phyloP scores from a whole-genome alignment of 2,797 vertebrate genomes.

The Urophycis tenuis region DNA sequence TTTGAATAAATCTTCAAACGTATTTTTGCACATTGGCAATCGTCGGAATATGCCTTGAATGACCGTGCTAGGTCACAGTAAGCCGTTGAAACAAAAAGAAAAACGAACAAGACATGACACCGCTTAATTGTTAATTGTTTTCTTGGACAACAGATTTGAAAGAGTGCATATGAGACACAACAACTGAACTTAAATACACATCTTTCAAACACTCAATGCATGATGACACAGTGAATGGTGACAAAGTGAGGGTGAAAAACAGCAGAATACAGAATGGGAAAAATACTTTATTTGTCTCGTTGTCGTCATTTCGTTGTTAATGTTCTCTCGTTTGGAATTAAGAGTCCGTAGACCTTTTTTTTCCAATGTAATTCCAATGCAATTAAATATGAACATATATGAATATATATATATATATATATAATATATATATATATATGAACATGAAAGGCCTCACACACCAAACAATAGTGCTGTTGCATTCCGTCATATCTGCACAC shows the following conservation, averaged over 20 bases:
- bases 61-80: background rate
- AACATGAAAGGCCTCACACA: conserved; percentile 40
- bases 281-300: background rate
- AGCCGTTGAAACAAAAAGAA: too few species aligned
- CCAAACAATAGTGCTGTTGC: background rate
- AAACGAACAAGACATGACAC: background rate
- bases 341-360: background rate
- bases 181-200: background rate
- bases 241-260: background rate
- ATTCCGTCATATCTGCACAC: conserved; percentile 7
- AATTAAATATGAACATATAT: too few species aligned
- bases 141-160: background rate
- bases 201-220: background rate
- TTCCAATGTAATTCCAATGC: too few species aligned
- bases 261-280: background rate
- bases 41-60: background rate
- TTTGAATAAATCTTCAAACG: background rate
- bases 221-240: background rate
- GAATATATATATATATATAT: too few species aligned
- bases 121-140: background rate
- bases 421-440: too few species aligned
- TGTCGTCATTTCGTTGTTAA: background rate
- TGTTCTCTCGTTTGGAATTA: background rate
- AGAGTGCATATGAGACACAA: background rate
- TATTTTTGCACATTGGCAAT: too few species aligned